Base-by-base conservation (phyloP, 2,797 vertebrate genomes). In the Geotrypetes seraphini region DNA sequence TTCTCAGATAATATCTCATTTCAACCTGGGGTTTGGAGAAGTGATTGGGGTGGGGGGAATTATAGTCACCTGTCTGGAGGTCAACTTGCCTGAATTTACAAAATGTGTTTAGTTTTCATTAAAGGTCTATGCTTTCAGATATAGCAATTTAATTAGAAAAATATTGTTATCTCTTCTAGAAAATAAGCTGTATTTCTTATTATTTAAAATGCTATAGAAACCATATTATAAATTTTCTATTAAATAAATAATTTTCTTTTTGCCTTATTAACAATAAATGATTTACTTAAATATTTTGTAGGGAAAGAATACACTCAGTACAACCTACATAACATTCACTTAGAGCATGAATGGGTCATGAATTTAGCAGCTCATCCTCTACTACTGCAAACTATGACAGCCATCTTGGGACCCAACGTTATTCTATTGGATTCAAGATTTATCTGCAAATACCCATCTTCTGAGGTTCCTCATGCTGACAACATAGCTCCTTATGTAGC, bases 351-450 rank as follows among this genome's bases (percentile, higher is more conserved):
- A 2, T 87, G 83, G 84, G 83, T 79, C 31, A 71, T 62, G 71
- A 47, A 14, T 3, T 50, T 86, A 37, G 62, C 60, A 40, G 66
- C 51, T 40, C 78, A 88, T 47, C 71, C 77, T 17, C 47, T 41
- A 5, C 12, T 84, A 19, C 45, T 83, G 10, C 7, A 60, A 28
- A 50, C 57, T 21, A 43, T 85, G 36, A 58, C 43, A 33, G 57
- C 72, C 5, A 19, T 73, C 42, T 43, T 87, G 47, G 85, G 81
- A 7, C 60, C 66, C 2, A 67, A 87, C 8, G 54, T 87, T 39
- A 68, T 88, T 21, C 62, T 88, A 23, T 66, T 88, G 19, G 84
- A 87, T 58, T 85, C 83, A 8, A 71, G 78, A 22, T 88, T 88
- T 53, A 88, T 88, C 61, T 88, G 83, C 37, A 88, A 86, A 71